Percentiles rank a stretch among this genome's conserved stretches.
These are phyloP conservation scores for Opisthocomus hoazin DNA, from an alignment of 2,113 vertebrate species.

Conservation along the genomic window DNA sequence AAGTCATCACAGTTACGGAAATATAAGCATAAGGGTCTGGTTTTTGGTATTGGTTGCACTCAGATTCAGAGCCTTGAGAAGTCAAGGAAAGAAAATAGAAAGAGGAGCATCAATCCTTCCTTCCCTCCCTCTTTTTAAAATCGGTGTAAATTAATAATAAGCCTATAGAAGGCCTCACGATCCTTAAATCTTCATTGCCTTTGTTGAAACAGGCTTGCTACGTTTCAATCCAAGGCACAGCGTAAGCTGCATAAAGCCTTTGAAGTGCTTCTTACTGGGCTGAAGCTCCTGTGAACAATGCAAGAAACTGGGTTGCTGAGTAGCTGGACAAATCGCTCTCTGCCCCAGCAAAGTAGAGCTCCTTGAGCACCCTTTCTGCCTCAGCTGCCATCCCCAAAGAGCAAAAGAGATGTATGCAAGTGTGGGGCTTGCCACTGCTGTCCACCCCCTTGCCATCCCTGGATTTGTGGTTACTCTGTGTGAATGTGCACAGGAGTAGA, in stretches of 20 bases:
- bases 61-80: neutral
- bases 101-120: neutral
- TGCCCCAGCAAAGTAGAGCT: neutral
- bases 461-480: neutral
- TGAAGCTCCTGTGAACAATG: neutral
- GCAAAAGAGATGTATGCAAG: neutral
- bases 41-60: neutral
- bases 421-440: neutral
- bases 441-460: neutral
- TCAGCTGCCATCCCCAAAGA: neutral
- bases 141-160: neutral
- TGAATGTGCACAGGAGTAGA: neutral
- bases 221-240: neutral
- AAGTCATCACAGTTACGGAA: neutral
- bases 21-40: neutral
- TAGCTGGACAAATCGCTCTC: neutral
- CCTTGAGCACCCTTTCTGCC: neutral
- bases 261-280: neutral
- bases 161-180: neutral
- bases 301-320: neutral
- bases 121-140: neutral
- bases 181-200: slow-evolving; percentile 5
- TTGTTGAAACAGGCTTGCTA: slow-evolving; percentile 1
- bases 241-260: neutral
- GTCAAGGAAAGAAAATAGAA: neutral